phyloP scores from a whole-genome alignment of 1,140 invertebrate species.

The Calephelis nemesis region DNA sequence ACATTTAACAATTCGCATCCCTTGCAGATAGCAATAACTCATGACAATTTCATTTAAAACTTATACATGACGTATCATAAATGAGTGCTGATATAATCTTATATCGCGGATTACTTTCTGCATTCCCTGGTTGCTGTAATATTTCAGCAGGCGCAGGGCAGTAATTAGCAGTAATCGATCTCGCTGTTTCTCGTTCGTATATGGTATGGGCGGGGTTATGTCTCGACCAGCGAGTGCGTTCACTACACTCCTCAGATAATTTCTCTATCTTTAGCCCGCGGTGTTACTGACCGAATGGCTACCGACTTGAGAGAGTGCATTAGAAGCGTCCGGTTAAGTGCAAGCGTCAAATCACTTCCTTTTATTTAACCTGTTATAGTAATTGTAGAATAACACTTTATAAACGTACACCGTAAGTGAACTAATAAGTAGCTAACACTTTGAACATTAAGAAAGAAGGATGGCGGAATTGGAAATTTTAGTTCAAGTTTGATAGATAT shows the following conservation, averaged over 20 bases:
- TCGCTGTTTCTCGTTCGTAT: slow-evolving; percentile 57
- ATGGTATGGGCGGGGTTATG: slow-evolving; percentile 51
- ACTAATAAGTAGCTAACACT: too few relatives aligned
- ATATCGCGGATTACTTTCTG: background rate
- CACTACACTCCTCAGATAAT: slow-evolving; percentile 58
- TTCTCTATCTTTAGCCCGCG: slow-evolving; percentile 75
- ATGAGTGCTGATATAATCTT: slow-evolving; percentile 8
- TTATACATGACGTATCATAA: background rate
- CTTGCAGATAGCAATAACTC: background rate
- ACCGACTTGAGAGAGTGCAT: slow-evolving; percentile 67
- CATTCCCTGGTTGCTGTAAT: slow-evolving; percentile 34
- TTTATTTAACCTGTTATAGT: slow-evolving; percentile 25
- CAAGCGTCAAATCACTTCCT: slow-evolving; percentile 57
- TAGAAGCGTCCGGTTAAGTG: slow-evolving; percentile 64
- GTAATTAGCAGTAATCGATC: slow-evolving; percentile 75
- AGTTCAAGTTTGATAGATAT: too few relatives aligned
- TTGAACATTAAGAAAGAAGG: too few relatives aligned
- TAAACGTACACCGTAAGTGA: too few relatives aligned
- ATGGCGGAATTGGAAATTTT: too few relatives aligned
- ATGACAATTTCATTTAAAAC: background rate
- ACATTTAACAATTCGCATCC: too few relatives aligned
- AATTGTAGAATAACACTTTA: slow-evolving; percentile 13
- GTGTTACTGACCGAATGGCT: slow-evolving; percentile 71
- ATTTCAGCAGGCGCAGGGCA: slow-evolving; percentile 50
- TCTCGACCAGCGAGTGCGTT: slow-evolving; percentile 41